Percentiles rank a stretch among this genome's conserved stretches.
These are phyloP conservation scores for Aphrophora alni DNA, from an alignment of 2,888 invertebrate species.

Conservation along the genomic window DNA sequence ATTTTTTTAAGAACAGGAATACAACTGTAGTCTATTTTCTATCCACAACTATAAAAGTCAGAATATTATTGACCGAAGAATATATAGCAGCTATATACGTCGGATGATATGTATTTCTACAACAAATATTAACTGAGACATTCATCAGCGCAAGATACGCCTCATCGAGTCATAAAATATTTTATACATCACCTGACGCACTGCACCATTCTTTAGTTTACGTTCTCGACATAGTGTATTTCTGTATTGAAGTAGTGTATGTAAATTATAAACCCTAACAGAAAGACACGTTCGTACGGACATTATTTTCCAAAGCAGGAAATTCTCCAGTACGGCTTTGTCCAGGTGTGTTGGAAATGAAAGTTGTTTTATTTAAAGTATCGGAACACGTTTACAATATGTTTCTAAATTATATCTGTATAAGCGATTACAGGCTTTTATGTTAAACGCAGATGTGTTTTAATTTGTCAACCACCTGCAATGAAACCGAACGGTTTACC, in stretches of 20 bases:
- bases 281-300: background rate
- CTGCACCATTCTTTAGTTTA: background rate
- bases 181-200: background rate
- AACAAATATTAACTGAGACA: background rate
- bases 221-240: no score
- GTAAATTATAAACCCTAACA: background rate
- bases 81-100: background rate
- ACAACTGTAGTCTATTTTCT: no score
- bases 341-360: background rate
- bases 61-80: background rate
- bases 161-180: background rate
- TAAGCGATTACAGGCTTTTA: background rate
- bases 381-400: background rate
- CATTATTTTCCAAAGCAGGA: background rate
- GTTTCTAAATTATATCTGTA: background rate
- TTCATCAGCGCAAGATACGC: background rate
- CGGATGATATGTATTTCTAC: background rate
- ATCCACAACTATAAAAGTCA: background rate
- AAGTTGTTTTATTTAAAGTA: background rate
- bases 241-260: no score
- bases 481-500: background rate
- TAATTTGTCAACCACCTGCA: background rate
- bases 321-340: background rate
- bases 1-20: no score
- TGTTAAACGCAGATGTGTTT: background rate